phyloP scores from a whole-genome alignment of 2,113 vertebrate species.

The Oryzias javanicus region DNA sequence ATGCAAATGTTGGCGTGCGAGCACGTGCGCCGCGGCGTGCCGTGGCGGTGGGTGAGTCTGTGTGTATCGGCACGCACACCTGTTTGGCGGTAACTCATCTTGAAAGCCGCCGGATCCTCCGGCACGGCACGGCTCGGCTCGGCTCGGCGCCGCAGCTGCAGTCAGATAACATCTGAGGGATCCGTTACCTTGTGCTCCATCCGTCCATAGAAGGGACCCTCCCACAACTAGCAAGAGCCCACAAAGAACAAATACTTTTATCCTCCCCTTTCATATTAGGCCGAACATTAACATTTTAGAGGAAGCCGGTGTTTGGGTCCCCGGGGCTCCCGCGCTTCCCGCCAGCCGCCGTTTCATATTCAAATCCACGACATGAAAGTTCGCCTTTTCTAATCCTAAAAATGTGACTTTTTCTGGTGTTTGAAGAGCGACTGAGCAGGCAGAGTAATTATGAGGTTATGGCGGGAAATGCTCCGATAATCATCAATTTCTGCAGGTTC shows the following conservation, averaged over 20 bases:
- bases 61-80: slow-evolving; percentile 34
- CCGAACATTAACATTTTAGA: slow-evolving; percentile 76
- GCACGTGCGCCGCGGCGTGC: slow-evolving; percentile 18
- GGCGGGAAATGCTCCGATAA: slow-evolving; percentile 42
- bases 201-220: slow-evolving; percentile 66
- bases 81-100: slow-evolving; percentile 66
- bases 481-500: slow-evolving; percentile 43
- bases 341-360: slow-evolving; percentile 70
- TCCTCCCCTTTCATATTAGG: too few relatives aligned
- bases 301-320: slow-evolving; percentile 72
- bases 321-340: slow-evolving; percentile 54
- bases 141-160: slow-evolving; percentile 59
- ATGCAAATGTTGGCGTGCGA: slow-evolving; percentile 55
- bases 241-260: slow-evolving; percentile 78
- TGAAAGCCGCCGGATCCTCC: slow-evolving; percentile 69
- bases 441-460: slow-evolving; percentile 51
- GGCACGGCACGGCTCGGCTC: too few relatives aligned
- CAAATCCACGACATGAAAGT: slow-evolving; percentile 73
- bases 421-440: slow-evolving; percentile 50
- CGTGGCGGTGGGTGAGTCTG: slow-evolving; percentile 16
- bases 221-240: slow-evolving; percentile 60
- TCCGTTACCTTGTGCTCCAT: slow-evolving; percentile 62
- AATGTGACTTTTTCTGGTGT: slow-evolving; percentile 66
- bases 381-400: slow-evolving; percentile 66
- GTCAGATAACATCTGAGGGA: slow-evolving; percentile 73